Percentiles rank a stretch among this genome's conserved stretches.
Conservation (phyloP, 2,797 vertebrate genomes). For the Merluccius polli region DNA sequence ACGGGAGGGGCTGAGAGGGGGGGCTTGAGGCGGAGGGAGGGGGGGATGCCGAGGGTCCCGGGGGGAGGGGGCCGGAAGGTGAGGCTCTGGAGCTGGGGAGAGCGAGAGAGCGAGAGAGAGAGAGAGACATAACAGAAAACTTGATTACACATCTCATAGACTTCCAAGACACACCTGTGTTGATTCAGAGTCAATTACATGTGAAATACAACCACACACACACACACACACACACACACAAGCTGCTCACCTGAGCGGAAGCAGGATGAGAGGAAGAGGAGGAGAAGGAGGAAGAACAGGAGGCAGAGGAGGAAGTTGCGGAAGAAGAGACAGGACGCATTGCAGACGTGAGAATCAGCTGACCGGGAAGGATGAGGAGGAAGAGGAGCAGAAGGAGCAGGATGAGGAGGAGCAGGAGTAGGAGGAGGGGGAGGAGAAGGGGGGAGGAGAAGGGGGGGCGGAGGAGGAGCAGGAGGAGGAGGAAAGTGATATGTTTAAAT, state of each 20-base stretch:
- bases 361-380: slow-evolving; percentile 27
- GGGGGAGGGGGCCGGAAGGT: slow-evolving; percentile 85
- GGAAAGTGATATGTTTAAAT: neutral
- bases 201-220: neutral
- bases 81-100: slow-evolving; percentile 86
- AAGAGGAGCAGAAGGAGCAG: slow-evolving; percentile 3
- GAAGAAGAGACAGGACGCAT: slow-evolving; percentile 65
- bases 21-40: slow-evolving; percentile 85
- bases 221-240: slow-evolving; percentile 7
- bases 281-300: slow-evolving; percentile 54
- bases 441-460: slow-evolving; percentile 20
- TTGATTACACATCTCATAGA: neutral
- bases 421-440: neutral
- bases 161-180: neutral
- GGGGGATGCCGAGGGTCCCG: slow-evolving; percentile 83
- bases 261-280: slow-evolving; percentile 76
- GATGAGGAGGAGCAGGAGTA: slow-evolving; percentile 6
- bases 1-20: slow-evolving; percentile 74
- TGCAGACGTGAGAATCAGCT: slow-evolving; percentile 77
- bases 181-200: neutral
- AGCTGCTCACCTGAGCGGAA: slow-evolving; percentile 88
- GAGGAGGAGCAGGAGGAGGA: slow-evolving; percentile 13
- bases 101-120: neutral
- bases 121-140: neutral
- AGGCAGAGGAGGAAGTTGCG: slow-evolving; percentile 49